Evolutionary conservation across 2,113 vertebrate species (phyloP), one percentile per base, ranked within the genome.

Genomic region (Rynchops niger): DNA sequence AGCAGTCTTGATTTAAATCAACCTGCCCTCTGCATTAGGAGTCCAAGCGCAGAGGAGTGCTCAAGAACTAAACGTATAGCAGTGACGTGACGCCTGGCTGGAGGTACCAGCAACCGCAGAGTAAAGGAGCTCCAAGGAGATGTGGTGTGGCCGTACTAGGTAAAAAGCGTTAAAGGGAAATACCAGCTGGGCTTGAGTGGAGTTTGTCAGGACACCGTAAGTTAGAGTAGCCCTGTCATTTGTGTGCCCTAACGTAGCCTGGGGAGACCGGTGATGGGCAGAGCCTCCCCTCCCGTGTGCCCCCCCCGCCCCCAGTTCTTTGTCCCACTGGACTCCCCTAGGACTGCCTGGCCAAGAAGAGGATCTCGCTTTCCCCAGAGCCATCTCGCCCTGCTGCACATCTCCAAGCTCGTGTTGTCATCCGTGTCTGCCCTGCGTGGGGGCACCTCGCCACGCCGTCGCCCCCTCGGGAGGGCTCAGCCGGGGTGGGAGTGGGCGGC

Each of bases 111-210:
- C 20, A n/a, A 58, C 36, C 0, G 3, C 32, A 66, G 17, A 27
- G 38, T 11, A 3, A 88, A 73, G 67, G 80, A 55, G 19, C 66
- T 53, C 69, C 80, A 17, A 40, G 67, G 34, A 1, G 7, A n/a
- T 0, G 0, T 42, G 34, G 27, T 1, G 0, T 49, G 38, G 55
- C 50, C 52, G 20, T 26, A 5, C 23, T 21, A n/a, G 26, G 26
- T 61, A 3, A 29, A 84, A 63, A 36, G 19, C 6, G 2, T 36
- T 38, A 32, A 61, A 73, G 70, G 55, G 18, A 47, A 71, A 22
- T 34, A 17, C 1, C 65, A 58, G 23, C 29, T 47, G 55, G 49
- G 25, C n/a, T 71, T 26, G 72, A 56, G 84, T 30, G 66, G 49
- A 34, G 27, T 71, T 74, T 50, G 63, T 49, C 69, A 34, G 79